Conservation (phyloP, 2,888 invertebrate genomes). For the Dorcus parallelipipedus region DNA sequence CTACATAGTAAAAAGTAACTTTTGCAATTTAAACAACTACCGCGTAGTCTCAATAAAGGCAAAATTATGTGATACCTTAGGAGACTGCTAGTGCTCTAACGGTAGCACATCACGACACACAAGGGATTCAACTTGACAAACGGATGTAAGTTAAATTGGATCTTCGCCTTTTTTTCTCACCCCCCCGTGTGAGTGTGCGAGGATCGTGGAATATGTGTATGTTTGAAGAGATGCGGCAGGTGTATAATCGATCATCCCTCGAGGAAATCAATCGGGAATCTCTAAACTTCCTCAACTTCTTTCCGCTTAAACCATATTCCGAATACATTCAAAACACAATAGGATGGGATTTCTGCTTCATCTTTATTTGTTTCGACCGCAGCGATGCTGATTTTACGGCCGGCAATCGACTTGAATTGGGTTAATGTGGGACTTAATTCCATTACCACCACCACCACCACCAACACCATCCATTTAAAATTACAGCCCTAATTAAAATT, state of each 20-base stretch:
- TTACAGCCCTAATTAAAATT: too few species aligned
- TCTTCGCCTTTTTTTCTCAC: conserved; percentile 1
- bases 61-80: conserved; percentile 19
- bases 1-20: neutral
- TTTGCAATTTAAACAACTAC: neutral
- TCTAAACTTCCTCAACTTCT: neutral
- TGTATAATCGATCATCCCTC: conserved; percentile 7
- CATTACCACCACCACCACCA: too few species aligned
- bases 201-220: too few species aligned
- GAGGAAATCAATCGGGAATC: conserved; percentile 8
- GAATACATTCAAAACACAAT: too few species aligned
- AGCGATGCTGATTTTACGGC: too few species aligned
- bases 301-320: too few species aligned
- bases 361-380: too few species aligned
- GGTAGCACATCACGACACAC: conserved; percentile 14
- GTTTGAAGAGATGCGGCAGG: neutral
- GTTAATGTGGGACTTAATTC: too few species aligned
- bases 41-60: conserved; percentile 12
- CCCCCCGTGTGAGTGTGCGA: too few species aligned
- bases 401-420: too few species aligned
- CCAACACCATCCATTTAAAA: too few species aligned
- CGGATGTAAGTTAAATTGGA: conserved; percentile 11
- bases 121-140: conserved; percentile 16
- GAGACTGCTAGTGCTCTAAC: conserved; percentile 19
- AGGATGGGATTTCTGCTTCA: too few species aligned